Conservation (phyloP, 2,888 invertebrate species). For the Eupithecia tripunctaria region DNA sequence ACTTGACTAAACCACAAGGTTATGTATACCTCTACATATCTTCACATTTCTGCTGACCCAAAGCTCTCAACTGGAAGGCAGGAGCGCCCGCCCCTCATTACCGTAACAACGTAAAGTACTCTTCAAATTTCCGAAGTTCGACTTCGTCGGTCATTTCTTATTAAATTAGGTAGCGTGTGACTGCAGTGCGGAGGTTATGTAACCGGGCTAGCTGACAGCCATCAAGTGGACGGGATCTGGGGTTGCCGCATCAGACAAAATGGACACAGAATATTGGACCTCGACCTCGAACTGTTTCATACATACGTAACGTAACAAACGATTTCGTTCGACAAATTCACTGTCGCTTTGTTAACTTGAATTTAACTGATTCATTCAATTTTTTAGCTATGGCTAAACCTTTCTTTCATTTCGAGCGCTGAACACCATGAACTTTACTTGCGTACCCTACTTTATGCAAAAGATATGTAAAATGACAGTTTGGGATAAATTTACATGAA, state of each 20-base stretch:
- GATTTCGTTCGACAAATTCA: not conserved
- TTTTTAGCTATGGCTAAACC: too few relatives aligned
- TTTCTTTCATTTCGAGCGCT: too few relatives aligned
- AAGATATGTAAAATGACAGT: too few relatives aligned
- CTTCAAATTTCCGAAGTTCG: conserved; percentile 21
- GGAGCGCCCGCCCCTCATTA: conserved; percentile 19
- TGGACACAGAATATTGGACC: conserved; percentile 18
- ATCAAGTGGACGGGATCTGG: conserved; percentile 25
- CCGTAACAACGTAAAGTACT: conserved; percentile 24
- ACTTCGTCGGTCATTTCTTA: conserved; percentile 21
- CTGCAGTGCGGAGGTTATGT: conserved; percentile 43
- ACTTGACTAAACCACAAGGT: not conserved
- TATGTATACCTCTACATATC: not conserved
- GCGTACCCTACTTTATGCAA: too few relatives aligned
- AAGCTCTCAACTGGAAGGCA: conserved; percentile 8
- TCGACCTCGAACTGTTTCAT: not conserved
- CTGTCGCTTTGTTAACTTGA: not conserved
- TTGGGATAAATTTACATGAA: too few relatives aligned
- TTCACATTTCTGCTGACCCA: not conserved
- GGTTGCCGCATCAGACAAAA: conserved; percentile 20
- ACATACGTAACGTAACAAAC: not conserved
- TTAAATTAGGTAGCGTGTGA: conserved; percentile 29
- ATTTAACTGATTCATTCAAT: too few relatives aligned
- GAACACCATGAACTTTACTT: too few relatives aligned
- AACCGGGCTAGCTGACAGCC: conserved; percentile 27